A percentile compares a stretch with the other conserved stretches of the same genome.
These are phyloP conservation scores for Capitella teleta DNA, from an alignment of 1,140 invertebrate species.

Conservation along the genomic window DNA sequence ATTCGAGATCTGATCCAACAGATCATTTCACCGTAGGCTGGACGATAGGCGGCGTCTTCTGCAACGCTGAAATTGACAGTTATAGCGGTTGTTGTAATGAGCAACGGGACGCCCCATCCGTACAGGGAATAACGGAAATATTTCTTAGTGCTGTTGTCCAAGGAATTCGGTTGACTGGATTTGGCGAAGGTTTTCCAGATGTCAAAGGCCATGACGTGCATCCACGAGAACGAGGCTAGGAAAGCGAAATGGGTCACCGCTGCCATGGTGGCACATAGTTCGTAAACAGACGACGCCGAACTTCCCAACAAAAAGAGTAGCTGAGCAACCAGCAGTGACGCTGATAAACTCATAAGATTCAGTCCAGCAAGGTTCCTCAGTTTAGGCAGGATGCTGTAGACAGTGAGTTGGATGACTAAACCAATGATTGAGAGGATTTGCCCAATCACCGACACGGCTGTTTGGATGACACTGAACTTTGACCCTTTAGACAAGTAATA, in stretches of 20 bases:
- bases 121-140: neutral
- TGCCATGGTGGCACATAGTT: conserved; percentile 35
- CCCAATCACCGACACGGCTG: neutral
- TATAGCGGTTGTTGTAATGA: neutral
- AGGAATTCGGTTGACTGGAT: neutral
- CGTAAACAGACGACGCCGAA: conserved; percentile 7
- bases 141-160: neutral
- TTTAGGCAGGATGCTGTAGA: conserved; percentile 42
- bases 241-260: conserved; percentile 47
- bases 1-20: conserved; percentile 47
- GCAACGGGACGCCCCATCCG: neutral
- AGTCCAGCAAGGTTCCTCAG: conserved; percentile 47
- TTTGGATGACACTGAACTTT: neutral
- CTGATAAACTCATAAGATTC: conserved; percentile 45
- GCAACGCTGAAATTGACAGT: neutral
- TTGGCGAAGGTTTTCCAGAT: conserved; percentile 52
- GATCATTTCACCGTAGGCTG: conserved; percentile 40
- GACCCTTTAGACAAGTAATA: neutral
- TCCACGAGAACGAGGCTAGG: conserved; percentile 51
- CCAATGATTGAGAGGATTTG: conserved; percentile 26
- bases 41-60: conserved; percentile 15
- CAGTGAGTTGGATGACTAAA: conserved; percentile 29
- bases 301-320: conserved; percentile 40
- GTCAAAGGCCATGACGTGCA: conserved; percentile 51
- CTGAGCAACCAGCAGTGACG: conserved; percentile 43